Percentiles rank a stretch among this genome's conserved stretches.
Evolutionary conservation across 2,113 vertebrate species (phyloP).

Genomic region (Laticauda colubrina): DNA sequence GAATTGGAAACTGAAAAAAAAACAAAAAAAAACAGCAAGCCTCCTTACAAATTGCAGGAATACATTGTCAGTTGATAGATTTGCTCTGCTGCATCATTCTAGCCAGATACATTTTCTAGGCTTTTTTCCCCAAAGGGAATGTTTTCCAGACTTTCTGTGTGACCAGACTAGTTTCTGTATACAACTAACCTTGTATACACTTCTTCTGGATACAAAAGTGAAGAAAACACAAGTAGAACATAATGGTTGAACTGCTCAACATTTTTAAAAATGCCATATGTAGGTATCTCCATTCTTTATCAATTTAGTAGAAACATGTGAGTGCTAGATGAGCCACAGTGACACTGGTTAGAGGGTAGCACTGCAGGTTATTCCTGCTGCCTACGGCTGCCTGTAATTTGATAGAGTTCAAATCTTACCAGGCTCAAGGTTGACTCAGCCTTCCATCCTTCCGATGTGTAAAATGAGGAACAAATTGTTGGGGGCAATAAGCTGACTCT

Average conservation of each 20-base stretch:
- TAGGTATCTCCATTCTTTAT: background rate
- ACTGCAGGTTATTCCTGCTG: no score
- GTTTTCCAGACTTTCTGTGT: background rate
- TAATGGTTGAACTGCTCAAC: background rate
- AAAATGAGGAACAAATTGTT: no score
- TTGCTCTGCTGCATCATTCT: background rate
- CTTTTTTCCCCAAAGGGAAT: background rate
- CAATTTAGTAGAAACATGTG: background rate
- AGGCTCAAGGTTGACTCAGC: no score
- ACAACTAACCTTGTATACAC: background rate
- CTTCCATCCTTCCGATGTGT: no score
- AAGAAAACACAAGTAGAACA: background rate
- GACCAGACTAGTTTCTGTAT: background rate
- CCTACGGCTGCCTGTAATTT: no score
- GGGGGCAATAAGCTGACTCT: no score
- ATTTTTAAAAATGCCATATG: background rate
- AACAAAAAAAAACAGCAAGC: background rate
- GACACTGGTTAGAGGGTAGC: no score
- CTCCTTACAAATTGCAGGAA: background rate
- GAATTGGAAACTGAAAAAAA: background rate
- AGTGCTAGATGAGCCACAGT: background rate
- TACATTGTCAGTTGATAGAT: background rate
- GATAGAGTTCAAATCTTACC: no score
- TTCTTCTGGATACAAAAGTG: background rate
- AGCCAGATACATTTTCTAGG: background rate